Conservation (phyloP, 2,888 invertebrate species). For the Ptychoptera albimana region DNA sequence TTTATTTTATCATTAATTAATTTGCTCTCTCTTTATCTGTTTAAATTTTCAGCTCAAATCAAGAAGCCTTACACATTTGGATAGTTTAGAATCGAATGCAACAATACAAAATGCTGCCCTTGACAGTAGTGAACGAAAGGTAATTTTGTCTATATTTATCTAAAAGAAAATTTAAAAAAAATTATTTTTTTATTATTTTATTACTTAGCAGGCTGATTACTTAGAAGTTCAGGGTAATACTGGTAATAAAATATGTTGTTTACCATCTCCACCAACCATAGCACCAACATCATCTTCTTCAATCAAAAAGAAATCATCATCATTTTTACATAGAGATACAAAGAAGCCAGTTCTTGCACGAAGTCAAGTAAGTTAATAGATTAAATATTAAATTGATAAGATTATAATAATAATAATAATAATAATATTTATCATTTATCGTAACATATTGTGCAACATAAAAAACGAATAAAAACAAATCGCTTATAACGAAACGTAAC, state of each 20-base stretch:
- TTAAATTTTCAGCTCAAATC: conserved; percentile 45
- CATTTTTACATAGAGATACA: conserved; percentile 22
- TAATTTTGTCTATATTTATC: background rate
- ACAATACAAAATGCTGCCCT: conserved; percentile 11
- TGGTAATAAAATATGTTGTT: conserved; percentile 9
- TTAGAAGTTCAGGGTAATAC: background rate
- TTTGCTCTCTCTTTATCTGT: conserved; percentile 5
- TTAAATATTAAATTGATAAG: too few relatives aligned
- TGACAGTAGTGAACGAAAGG: background rate
- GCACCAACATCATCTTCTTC: conserved; percentile 16
- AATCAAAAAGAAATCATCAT: conserved; percentile 24
- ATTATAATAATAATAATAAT: too few relatives aligned
- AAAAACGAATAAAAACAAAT: too few relatives aligned
- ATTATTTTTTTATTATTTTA: background rate
- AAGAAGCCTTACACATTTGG: conserved; percentile 54
- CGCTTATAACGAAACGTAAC: too few relatives aligned
- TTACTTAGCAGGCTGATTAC: background rate
- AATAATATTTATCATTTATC: too few relatives aligned
- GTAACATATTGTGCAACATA: too few relatives aligned
- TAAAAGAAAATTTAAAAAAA: too few relatives aligned
- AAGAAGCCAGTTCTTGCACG: conserved; percentile 26
- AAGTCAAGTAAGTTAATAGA: conserved; percentile 35
- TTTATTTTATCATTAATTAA: too few relatives aligned
- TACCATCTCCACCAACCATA: conserved; percentile 15
- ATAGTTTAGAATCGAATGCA: conserved; percentile 40